Conservation (phyloP, 2,888 invertebrate genomes). For the Hirtodrosophila trivittata region DNA sequence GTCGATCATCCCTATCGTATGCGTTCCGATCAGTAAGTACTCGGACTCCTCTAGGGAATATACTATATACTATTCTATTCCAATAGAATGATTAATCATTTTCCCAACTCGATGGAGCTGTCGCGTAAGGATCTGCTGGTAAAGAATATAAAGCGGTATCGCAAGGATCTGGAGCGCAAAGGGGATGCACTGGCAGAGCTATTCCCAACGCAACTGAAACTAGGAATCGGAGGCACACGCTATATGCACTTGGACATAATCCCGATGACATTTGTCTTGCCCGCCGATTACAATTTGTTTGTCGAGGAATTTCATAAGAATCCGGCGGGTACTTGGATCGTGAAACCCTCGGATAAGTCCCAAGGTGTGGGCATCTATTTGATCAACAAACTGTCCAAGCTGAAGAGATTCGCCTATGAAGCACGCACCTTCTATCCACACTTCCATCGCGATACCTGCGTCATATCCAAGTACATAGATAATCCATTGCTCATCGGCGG, state of each 20-base stretch:
- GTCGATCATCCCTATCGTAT: constrained; percentile 96
- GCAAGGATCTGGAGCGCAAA: constrained; percentile 96
- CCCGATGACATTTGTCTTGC: constrained; percentile 96
- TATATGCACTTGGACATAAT: constrained; percentile 95
- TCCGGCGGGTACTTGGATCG: constrained; percentile 98
- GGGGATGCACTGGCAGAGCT: constrained; percentile 94
- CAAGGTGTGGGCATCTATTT: constrained; percentile 97
- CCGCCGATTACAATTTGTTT: constrained; percentile 97
- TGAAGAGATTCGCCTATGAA: constrained; percentile 95
- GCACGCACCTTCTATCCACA: constrained; percentile 92
- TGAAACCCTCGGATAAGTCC: constrained; percentile 98
- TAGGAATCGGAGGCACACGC: constrained; percentile 87
- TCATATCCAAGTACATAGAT: constrained; percentile 94
- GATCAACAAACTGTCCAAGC: constrained; percentile 96
- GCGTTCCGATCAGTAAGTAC: constrained; percentile 91
- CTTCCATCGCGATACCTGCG: constrained; percentile 93
- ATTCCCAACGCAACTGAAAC: constrained; percentile 78
- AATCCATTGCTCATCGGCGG: constrained; percentile 97
- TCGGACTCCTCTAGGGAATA: too few species aligned
- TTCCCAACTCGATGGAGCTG: constrained; percentile 97
- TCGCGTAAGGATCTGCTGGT: constrained; percentile 98
- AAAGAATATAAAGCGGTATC: constrained; percentile 96
- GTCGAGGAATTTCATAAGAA: constrained; percentile 97
- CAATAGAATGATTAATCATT: constrained; percentile 92
- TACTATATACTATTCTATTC: neutral